Base-by-base conservation (phyloP, 1,140 invertebrate genomes). In the Sitophilus oryzae region DNA sequence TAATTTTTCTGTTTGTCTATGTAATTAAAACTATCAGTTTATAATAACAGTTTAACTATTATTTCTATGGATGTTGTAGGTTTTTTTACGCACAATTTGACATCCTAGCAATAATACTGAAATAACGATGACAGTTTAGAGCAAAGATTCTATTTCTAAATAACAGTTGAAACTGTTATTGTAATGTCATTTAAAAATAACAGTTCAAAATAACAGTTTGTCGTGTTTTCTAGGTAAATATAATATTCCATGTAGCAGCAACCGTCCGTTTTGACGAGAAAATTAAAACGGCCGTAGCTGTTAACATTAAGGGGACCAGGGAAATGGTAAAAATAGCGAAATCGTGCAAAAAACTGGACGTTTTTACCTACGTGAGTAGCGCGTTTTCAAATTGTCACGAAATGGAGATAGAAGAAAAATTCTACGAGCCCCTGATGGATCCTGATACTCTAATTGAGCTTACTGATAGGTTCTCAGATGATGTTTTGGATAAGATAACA, bases 361-460 rank as follows among this genome's bases (percentile, higher is more conserved):
- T 81, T 1, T 66, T 86, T 18, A 76, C 86, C 1, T 85, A 89
- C 65, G 79, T 89, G 1, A 88, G 85, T 0, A 88, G 86, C 0
- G 85, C 85, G 2, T 89, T 84, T 67, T 78, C 81, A 0, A 84
- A 89, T 60, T 86, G 83, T 62, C 78, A 82, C 45, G 66, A 78
- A 22, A 66, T 71, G 1, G 69, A 76, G 52, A 81, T 87, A 44
- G 77, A 83, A 51, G 85, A 88, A 71, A 75, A 76, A 52, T 82
- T 93, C 56, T 93, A 94, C 71, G 79, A 80, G 3, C 76, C 85
- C 3, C 76, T 79, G 3, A 77, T 85, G 55, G 76, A 84, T 8
- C 70, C 73, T 10, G 66, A 76, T 30, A 72, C 76, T 67, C 67
- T 91, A 2, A 79, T 89, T 34, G 79, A 84, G 30, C 70, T 85